A percentile compares a stretch with the other conserved stretches of the same genome.
These are phyloP conservation scores for Crotalus horridus DNA, from an alignment of 2,113 vertebrate genomes.

Conservation along the genomic window DNA sequence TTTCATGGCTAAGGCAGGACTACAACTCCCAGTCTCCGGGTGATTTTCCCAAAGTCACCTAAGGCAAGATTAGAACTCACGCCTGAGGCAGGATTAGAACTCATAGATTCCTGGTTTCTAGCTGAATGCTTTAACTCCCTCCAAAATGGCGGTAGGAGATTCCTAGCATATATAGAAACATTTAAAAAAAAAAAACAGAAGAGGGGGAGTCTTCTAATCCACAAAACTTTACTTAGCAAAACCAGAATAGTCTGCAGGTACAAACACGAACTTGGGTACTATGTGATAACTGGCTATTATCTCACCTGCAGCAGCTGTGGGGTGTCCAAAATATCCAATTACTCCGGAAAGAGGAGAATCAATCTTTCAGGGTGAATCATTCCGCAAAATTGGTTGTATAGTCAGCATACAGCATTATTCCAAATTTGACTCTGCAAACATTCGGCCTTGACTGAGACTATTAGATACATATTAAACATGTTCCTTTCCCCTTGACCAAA, in stretches of 20 bases:
- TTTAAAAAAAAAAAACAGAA: slow-evolving; percentile 40
- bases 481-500: slow-evolving; percentile 26
- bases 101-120: background rate
- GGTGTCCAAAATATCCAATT: slow-evolving; percentile 59
- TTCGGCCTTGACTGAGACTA: slow-evolving; percentile 28
- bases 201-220: slow-evolving; percentile 50
- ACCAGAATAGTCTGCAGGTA: slow-evolving; percentile 56
- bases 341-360: slow-evolving; percentile 27
- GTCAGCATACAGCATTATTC: slow-evolving; percentile 21
- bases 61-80: background rate
- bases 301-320: slow-evolving; percentile 57
- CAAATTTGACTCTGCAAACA: background rate
- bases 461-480: slow-evolving; percentile 10
- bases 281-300: slow-evolving; percentile 55
- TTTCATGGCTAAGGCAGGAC: too few species aligned
- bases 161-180: slow-evolving; percentile 45
- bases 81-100: background rate
- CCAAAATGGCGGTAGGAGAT: slow-evolving; percentile 39
- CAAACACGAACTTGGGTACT: slow-evolving; percentile 59
- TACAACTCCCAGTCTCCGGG: too few species aligned
- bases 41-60: background rate
- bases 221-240: slow-evolving; percentile 63
- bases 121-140: background rate
- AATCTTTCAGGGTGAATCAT: slow-evolving; percentile 35
- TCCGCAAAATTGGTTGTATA: slow-evolving; percentile 45